Percentiles rank a stretch among this genome's conserved stretches.
phyloP scores from a whole-genome alignment of 2,113 vertebrate genomes.

The Taurulus bubalis region DNA sequence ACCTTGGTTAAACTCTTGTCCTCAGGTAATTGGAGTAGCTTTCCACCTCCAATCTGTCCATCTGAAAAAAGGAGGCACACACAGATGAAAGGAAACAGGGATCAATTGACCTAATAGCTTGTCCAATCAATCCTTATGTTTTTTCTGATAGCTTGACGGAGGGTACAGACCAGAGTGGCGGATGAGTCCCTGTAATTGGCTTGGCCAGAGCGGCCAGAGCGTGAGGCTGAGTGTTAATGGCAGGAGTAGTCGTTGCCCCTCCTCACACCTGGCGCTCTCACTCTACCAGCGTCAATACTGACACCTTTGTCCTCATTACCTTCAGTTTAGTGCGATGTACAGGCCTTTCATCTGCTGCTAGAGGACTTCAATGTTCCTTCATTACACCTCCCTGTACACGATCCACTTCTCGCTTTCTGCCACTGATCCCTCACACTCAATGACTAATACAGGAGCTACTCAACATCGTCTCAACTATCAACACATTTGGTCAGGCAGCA shows the following conservation, averaged over 20 bases:
- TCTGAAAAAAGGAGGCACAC: constrained; percentile 59
- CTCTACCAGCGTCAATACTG: constrained; percentile 61
- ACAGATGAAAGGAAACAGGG: constrained; percentile 70
- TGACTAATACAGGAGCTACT: constrained; percentile 43
- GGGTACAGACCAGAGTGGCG: constrained; percentile 17
- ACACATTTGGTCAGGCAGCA: constrained; percentile 36
- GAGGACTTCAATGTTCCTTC: constrained; percentile 43
- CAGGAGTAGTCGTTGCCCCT: constrained; percentile 51
- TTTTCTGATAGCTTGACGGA: constrained; percentile 64
- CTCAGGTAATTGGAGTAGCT: constrained; percentile 62
- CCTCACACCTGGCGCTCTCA: constrained; percentile 58
- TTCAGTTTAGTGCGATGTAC: constrained; percentile 60
- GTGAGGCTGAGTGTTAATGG: constrained; percentile 60
- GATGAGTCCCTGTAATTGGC: constrained; percentile 73
- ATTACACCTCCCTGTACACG: constrained; percentile 44
- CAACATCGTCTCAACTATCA: constrained; percentile 27
- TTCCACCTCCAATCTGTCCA: constrained; percentile 58
- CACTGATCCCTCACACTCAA: constrained; percentile 36
- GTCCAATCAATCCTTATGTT: constrained; percentile 75
- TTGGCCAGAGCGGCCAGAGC: constrained; percentile 36
- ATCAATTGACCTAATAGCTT: constrained; percentile 79
- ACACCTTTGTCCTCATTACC: constrained; percentile 78
- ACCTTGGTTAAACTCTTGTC: constrained; percentile 40
- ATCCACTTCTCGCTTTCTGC: constrained; percentile 38
- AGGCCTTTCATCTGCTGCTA: constrained; percentile 49